Evolutionary conservation across 2,113 vertebrate genomes (phyloP).

Genomic region (Nannospalax galili): DNA sequence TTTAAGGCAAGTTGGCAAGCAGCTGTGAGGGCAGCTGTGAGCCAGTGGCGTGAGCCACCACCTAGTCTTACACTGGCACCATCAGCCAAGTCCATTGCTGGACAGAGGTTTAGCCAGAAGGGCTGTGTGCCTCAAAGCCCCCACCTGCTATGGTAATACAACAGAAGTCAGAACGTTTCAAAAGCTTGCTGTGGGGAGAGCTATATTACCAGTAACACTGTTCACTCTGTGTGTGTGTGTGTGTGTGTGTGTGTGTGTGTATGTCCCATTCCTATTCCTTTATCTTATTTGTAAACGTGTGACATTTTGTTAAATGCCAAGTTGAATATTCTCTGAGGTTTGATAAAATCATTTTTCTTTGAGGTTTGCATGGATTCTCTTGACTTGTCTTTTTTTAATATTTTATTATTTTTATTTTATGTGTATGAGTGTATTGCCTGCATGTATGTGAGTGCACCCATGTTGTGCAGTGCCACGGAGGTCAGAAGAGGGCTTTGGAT

Average conservation of each 20-base stretch:
- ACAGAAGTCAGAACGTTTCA: background rate
- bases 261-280: background rate
- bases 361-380: background rate
- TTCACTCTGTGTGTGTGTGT: too few relatives aligned
- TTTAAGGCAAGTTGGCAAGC: background rate
- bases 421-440: too few relatives aligned
- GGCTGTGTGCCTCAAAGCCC: accelerated
- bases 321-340: background rate
- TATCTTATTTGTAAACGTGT: background rate
- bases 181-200: background rate
- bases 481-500: too few relatives aligned
- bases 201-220: background rate
- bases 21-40: background rate
- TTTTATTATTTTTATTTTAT: too few relatives aligned
- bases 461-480: too few relatives aligned
- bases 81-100: accelerated
- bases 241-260: too few relatives aligned
- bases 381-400: background rate
- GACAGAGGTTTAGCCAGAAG: accelerated
- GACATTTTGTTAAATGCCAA: background rate
- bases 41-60: too few relatives aligned
- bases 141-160: too few relatives aligned
- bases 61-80: accelerated
- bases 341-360: background rate
- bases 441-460: too few relatives aligned